A percentile compares a stretch with the other conserved stretches of the same genome.
These are phyloP conservation scores for Tinamus major DNA, from an alignment of 2,797 vertebrate species.

Conservation along the genomic window DNA sequence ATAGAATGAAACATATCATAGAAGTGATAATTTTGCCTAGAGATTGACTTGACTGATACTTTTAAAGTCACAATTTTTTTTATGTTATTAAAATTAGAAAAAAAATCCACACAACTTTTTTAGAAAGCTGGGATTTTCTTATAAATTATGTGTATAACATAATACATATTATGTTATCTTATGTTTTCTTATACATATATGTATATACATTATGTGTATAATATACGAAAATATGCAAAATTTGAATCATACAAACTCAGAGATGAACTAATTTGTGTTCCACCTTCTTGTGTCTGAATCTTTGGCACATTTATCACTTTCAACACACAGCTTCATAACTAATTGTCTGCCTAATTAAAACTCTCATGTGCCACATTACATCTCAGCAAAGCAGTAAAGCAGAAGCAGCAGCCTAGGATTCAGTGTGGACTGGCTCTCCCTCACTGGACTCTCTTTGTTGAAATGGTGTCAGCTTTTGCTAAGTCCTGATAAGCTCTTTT, in stretches of 20 bases:
- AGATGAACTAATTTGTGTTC: background rate
- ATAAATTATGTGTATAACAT: background rate
- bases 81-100: background rate
- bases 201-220: background rate
- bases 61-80: background rate
- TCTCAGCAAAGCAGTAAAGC: conserved; percentile 26
- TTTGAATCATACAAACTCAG: background rate
- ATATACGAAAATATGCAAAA: background rate
- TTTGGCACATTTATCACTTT: background rate
- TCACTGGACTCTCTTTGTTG: background rate
- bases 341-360: conserved; percentile 58
- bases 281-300: background rate
- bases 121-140: background rate
- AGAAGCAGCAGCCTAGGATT: background rate
- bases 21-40: accelerated
- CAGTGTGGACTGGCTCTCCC: background rate
- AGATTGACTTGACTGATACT: background rate
- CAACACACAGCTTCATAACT: conserved; percentile 29
- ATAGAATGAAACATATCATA: background rate
- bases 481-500: background rate
- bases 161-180: background rate
- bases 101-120: background rate
- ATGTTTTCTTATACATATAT: background rate
- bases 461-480: background rate
- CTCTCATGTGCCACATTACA: conserved; percentile 30